Percentiles rank a stretch among this genome's conserved stretches.
Conservation (phyloP, 2,797 vertebrate species). For the Tenualosa thibaudeaui region DNA sequence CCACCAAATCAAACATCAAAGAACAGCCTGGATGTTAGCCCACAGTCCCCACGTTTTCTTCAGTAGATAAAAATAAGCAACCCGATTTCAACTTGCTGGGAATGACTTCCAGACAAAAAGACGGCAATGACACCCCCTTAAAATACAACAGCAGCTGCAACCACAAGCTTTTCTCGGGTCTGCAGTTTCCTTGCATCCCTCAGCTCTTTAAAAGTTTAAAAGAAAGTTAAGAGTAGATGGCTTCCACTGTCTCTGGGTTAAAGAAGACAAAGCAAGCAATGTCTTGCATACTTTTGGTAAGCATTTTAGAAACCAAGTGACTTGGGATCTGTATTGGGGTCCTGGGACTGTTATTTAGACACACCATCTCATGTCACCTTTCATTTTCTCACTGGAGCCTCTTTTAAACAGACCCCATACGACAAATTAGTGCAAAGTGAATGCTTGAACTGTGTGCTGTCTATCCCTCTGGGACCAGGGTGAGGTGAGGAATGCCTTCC, state of each 20-base stretch:
- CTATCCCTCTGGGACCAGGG: background rate
- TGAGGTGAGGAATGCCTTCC: background rate
- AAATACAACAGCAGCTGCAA: background rate
- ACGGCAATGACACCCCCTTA: conserved; percentile 25
- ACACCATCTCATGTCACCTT: background rate
- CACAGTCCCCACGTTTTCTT: conserved; percentile 37
- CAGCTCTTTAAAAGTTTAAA: background rate
- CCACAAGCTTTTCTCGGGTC: background rate
- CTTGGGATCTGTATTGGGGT: conserved; percentile 5
- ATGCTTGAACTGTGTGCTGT: background rate
- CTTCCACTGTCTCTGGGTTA: conserved; percentile 6
- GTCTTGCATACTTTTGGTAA: background rate
- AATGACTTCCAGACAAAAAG: conserved; percentile 40
- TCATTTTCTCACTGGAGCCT: conserved; percentile 16
- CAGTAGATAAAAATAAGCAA: conserved; percentile 45
- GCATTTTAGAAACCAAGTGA: background rate
- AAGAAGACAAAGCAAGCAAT: background rate
- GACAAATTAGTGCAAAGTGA: conserved; percentile 24
- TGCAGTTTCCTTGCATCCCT: background rate
- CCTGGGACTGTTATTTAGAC: background rate
- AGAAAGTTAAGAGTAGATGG: conserved; percentile 9
- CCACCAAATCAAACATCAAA: conserved; percentile 20
- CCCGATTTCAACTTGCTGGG: conserved; percentile 25
- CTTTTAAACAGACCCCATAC: background rate
- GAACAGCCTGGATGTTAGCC: conserved; percentile 23